A percentile compares a stretch with the other conserved stretches of the same genome.
These are phyloP conservation scores for Oscheius sp. DNA, from an alignment of 2,888 invertebrate genomes.

Conservation along the genomic window DNA sequence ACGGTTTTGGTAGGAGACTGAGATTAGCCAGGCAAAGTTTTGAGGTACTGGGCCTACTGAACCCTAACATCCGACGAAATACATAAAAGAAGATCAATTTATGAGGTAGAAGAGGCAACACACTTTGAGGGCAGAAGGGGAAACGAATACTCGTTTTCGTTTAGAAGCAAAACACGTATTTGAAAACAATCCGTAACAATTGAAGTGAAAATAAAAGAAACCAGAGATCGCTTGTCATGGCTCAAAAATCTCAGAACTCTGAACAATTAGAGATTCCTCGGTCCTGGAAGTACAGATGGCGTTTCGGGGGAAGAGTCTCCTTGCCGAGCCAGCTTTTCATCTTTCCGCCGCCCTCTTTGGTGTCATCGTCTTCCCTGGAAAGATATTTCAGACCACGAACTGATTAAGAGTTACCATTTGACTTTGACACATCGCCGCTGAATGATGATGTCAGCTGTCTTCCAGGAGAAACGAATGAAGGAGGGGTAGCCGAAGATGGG, in stretches of 20 bases:
- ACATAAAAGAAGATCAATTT: too few relatives aligned
- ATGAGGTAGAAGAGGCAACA: too few relatives aligned
- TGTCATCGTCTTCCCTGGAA: conserved; percentile 35
- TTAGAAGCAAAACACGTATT: neutral
- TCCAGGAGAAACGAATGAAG: conserved; percentile 96
- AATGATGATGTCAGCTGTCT: conserved; percentile 87
- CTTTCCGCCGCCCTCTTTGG: conserved; percentile 17
- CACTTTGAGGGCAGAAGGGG: neutral
- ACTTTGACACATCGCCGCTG: conserved; percentile 79
- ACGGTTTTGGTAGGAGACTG: neutral
- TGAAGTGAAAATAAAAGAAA: conserved; percentile 8
- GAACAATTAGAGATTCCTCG: conserved; percentile 42
- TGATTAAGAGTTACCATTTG: conserved; percentile 72
- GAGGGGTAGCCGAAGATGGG: conserved; percentile 93
- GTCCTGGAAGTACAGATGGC: conserved; percentile 54
- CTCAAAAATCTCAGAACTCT: conserved; percentile 8
- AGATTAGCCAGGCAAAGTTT: too few relatives aligned
- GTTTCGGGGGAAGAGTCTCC: conserved; percentile 37
- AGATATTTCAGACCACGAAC: neutral
- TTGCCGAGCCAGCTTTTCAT: conserved; percentile 45
- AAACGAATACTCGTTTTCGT: neutral
- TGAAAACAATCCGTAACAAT: neutral
- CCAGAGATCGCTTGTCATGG: neutral
- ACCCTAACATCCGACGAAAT: too few relatives aligned
- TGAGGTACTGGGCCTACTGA: too few relatives aligned